These are phyloP conservation scores for Cygnus olor DNA, from an alignment of 2,797 vertebrate genomes.

Conservation along the genomic window DNA sequence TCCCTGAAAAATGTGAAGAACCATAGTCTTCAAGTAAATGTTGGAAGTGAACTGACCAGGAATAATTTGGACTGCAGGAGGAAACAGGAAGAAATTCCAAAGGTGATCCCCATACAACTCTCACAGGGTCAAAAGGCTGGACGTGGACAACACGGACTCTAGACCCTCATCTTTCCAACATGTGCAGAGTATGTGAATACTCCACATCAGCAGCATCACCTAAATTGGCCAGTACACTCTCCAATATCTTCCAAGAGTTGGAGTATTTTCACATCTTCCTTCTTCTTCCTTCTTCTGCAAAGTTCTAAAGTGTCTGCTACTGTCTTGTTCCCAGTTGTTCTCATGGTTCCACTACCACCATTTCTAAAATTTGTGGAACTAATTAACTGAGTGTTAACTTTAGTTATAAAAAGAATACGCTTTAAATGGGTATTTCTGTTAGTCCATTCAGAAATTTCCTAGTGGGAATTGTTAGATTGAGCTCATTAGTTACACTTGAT, in stretches of 20 bases:
- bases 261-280: not conserved
- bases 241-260: not conserved
- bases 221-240: not conserved
- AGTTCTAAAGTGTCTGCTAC: not conserved
- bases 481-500: not conserved
- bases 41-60: not conserved
- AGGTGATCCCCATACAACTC: not conserved
- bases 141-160: not conserved
- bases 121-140: not conserved
- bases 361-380: not conserved
- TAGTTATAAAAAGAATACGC: not conserved
- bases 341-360: not conserved
- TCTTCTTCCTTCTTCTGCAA: not conserved
- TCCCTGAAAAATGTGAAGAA: not conserved
- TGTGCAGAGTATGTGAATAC: not conserved
- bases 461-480: not conserved
- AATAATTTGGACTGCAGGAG: not conserved
- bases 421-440: not conserved
- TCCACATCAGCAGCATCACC: not conserved
- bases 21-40: not conserved
- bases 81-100: not conserved
- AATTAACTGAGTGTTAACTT: not conserved
- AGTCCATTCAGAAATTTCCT: not conserved
- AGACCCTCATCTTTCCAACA: not conserved
- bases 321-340: not conserved